These are phyloP conservation scores for Simalia tracyae DNA, from an alignment of 2,797 vertebrate species.

Conservation along the genomic window DNA sequence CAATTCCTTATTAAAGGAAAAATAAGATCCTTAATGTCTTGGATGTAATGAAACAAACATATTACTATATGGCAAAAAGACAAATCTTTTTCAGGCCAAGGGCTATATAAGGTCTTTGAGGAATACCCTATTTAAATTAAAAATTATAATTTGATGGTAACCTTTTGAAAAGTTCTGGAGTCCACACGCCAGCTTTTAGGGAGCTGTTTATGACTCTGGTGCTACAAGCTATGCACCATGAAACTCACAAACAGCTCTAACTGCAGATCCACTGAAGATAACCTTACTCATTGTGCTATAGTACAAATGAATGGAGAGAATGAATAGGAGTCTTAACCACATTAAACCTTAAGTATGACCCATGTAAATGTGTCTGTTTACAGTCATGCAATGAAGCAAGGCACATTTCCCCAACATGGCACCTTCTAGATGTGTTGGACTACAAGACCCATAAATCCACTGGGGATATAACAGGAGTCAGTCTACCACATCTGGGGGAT, in stretches of 20 bases:
- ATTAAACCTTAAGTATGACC: background rate
- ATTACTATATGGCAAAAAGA: background rate
- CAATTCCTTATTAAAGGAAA: background rate
- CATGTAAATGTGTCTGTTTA: background rate
- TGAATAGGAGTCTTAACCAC: background rate
- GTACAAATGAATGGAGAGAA: background rate
- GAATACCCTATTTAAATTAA: background rate
- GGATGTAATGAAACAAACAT: background rate
- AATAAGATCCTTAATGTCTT: background rate
- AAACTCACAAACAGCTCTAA: background rate
- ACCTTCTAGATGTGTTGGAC: background rate
- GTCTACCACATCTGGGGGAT: background rate
- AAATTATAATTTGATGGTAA: background rate
- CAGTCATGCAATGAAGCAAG: background rate
- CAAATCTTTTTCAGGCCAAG: background rate
- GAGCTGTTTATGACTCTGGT: background rate
- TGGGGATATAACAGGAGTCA: background rate
- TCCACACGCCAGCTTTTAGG: background rate
- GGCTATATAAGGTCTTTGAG: background rate
- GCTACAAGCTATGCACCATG: background rate
- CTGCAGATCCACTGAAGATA: background rate
- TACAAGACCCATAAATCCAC: background rate
- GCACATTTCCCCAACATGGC: background rate
- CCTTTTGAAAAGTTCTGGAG: background rate
- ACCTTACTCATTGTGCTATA: background rate